Evolutionary conservation across 1,140 invertebrate genomes (phyloP), one percentile per base, ranked within the genome.

Genomic region (Hylaeus anthracinus): DNA sequence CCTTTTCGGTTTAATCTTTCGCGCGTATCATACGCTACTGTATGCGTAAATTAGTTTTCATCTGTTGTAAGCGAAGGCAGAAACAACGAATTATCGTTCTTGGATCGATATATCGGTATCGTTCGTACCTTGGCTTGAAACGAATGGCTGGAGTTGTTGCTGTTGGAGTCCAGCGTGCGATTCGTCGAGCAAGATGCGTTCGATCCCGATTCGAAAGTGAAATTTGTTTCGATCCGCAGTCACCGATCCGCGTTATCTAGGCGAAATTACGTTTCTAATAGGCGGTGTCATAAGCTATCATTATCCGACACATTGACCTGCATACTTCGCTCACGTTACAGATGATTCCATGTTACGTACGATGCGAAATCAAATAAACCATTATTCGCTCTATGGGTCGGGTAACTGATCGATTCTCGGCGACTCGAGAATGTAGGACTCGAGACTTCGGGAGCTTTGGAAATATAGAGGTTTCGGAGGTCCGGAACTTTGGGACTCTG

Each of bases 211-310:
- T 80, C 53, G 77, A 83, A 80, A 83, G 81, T 80, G 81, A 80
- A 83, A 74, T 73, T 69, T 70, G 12, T 63, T 83, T 55, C 60
- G 12, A 69, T 79, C 51, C 45, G 43, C 56, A 15, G 10, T 55
- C 70, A 73, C 9, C 63, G 81, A 80, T 71, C 71, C 81, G 66
- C 78, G 77, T 74, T 83, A 83, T 70, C 41, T 82, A 45, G 78
- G 81, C 80, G 81, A 83, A 83, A 83, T 83, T 82, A 82, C 80
- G 74, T 79, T 77, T 77, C 75, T 71, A 82, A 79, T 82, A 60
- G 61, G 37, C 66, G 39, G 48, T 37, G 56, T 3, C 3, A 10
- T 77, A 70, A 77, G 56, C 53, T 15, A 70, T 77, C 79, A 74
- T 81, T 77, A 81, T 48, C 72, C 69, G 69, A 79, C 60, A 78